Conservation (phyloP, 1,140 invertebrate genomes). For the Episyrphus balteatus region DNA sequence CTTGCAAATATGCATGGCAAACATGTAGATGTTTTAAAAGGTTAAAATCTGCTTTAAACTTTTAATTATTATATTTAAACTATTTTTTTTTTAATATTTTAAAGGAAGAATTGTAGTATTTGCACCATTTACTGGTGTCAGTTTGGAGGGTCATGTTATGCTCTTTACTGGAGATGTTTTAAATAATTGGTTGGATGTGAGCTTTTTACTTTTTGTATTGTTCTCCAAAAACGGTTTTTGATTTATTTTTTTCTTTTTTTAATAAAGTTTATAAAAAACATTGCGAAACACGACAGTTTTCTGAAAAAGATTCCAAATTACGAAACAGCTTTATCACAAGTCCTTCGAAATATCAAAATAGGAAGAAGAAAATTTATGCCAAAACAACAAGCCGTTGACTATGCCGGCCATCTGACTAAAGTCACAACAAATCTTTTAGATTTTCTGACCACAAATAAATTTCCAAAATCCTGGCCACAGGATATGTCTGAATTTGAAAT, state of each 20-base stretch:
- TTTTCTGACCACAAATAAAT: conserved; percentile 54
- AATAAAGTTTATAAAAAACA: conserved; percentile 68
- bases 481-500: conserved; percentile 64
- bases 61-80: not conserved
- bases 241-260: not conserved
- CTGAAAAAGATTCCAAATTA: conserved; percentile 65
- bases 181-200: conserved; percentile 81
- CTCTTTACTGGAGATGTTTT: conserved; percentile 82
- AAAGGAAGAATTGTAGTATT: conserved; percentile 63
- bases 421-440: conserved; percentile 74
- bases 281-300: conserved; percentile 60
- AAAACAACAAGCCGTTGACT: conserved; percentile 68
- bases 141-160: conserved; percentile 75
- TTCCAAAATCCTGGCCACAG: conserved; percentile 60
- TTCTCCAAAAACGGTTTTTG: conserved; percentile 8
- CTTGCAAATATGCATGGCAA: conserved; percentile 58
- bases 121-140: conserved; percentile 78
- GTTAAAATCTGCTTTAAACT: conserved; percentile 19
- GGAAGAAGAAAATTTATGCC: conserved; percentile 85
- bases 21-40: conserved; percentile 53
- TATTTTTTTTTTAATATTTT: conserved; percentile 9
- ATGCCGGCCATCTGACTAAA: conserved; percentile 69
- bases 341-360: conserved; percentile 69
- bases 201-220: conserved; percentile 18
- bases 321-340: conserved; percentile 71